A percentile compares a stretch with the other conserved stretches of the same genome.
These are phyloP conservation scores for Trochalopteron elliotii DNA, from an alignment of 2,113 vertebrate genomes.

Conservation along the genomic window DNA sequence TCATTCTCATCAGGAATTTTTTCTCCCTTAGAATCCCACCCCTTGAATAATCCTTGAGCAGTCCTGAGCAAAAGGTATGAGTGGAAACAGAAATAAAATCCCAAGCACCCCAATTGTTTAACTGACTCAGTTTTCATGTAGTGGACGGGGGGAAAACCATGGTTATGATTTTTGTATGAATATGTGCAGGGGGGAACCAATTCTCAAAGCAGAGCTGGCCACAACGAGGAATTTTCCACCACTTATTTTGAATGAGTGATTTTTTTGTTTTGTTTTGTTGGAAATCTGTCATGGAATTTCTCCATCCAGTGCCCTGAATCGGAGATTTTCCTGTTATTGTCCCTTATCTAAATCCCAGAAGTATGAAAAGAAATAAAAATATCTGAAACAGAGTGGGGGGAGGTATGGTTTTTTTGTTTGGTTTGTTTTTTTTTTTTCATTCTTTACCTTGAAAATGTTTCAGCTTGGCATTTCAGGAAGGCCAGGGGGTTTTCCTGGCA, in stretches of 20 bases:
- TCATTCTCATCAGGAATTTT: background rate
- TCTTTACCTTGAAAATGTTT: conserved; percentile 3
- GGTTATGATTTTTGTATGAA: background rate
- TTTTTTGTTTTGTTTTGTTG: background rate
- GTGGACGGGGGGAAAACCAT: background rate
- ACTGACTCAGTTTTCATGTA: background rate
- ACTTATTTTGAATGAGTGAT: background rate
- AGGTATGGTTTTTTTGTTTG: no score
- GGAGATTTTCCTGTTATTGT: conserved; percentile 44
- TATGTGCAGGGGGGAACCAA: background rate
- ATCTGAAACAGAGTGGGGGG: background rate
- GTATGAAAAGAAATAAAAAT: conserved; percentile 7
- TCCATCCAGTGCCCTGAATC: background rate
- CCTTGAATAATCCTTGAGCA: background rate
- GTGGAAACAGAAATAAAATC: background rate
- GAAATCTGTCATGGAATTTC: conserved; percentile 41
- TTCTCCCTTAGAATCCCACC: background rate
- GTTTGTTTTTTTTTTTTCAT: background rate
- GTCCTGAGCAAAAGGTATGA: background rate
- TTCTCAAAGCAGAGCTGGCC: background rate
- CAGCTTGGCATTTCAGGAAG: background rate
- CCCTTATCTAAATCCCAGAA: conserved; percentile 17
- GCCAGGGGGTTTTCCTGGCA: background rate
- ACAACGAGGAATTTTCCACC: background rate
- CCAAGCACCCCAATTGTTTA: background rate